Base-by-base conservation (phyloP, 64 coral and sea anemone species). In the Astreopora myriophthalma region DNA sequence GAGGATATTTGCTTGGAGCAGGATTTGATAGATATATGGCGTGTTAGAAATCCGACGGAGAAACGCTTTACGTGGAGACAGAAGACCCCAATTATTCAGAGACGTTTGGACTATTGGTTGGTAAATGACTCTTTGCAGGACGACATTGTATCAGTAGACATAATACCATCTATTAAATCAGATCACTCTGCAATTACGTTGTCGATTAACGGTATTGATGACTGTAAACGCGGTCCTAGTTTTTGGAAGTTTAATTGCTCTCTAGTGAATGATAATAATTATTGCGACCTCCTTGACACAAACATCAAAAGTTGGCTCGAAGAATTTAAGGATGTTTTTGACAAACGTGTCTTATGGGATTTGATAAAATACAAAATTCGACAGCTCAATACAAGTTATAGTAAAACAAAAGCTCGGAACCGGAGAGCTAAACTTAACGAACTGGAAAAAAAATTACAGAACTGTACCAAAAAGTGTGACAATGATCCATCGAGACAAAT, bases 181-280 rank as follows among this genome's bases (percentile, higher is more conserved):
- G 39, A 42, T 8, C 39, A 42, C 8, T 42, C 39, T 3, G 39
- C 39, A 4, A 42, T 42, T 8, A 42, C 39, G 8, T 42, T 3
- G 39, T 8, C 3, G 3, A 8, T 42, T 4, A 42, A 42, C 8
- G 39, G 39, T 8, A 42, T 42, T 42, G 39, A 42, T 42, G 39
- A 42, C 39, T 42, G 84, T 84, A 92, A 84, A 55, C 0, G 89
- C 0, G 89, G 78, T 23, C 63, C 76, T n/a, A 34, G 24, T 58
- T 91, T 57, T 58, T 91, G 89, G 73, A 80, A 90, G 79, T 68
- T 91, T 63, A 91, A 91, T 49, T n/a, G 61, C 14, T 68, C 19
- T 44, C 32, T 70, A 44, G 69, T 40, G 1, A 42, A 86, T 12
- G 62, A 86, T 44, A 1, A 26, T 20, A 86, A 48, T 19, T 71